These are phyloP conservation scores for Micrasema longulum DNA, from an alignment of 1,140 invertebrate genomes.

Conservation along the genomic window DNA sequence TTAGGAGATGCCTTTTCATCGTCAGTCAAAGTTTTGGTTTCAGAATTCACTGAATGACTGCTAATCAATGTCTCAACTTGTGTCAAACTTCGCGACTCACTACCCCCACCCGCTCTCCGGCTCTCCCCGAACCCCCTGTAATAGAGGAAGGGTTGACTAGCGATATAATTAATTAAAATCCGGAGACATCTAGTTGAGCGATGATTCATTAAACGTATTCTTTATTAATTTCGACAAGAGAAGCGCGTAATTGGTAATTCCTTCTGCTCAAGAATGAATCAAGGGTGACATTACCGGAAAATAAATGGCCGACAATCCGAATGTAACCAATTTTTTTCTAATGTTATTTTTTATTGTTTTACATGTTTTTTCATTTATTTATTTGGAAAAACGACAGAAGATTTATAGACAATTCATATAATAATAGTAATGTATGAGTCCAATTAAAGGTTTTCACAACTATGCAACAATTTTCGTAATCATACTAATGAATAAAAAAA, in stretches of 20 bases:
- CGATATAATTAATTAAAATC: conserved; percentile 52
- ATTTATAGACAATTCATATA: no score
- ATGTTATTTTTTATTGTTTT: no score
- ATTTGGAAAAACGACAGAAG: no score
- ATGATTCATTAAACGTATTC: conserved; percentile 52
- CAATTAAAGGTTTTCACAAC: no score
- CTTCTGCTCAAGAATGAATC: background rate
- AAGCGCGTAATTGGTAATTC: background rate
- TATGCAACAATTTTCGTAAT: no score
- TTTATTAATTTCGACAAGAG: conserved; percentile 12
- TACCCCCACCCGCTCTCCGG: conserved; percentile 1
- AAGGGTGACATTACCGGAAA: no score
- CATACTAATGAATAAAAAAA: no score
- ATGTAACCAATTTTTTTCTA: no score
- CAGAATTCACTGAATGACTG: conserved; percentile 29
- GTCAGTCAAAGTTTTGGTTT: conserved; percentile 1
- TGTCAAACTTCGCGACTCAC: conserved; percentile 21
- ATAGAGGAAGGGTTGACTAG: background rate
- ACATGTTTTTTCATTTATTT: no score
- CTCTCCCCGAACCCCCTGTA: background rate
- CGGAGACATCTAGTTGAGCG: conserved; percentile 37
- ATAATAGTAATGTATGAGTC: no score
- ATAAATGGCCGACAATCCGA: no score
- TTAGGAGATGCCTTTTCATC: background rate
- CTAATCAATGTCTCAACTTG: conserved; percentile 38